Percentiles rank a stretch among this genome's conserved stretches.
Evolutionary conservation across 2,888 invertebrate species (phyloP).

Genomic region (Phragmatobia fuliginosa): DNA sequence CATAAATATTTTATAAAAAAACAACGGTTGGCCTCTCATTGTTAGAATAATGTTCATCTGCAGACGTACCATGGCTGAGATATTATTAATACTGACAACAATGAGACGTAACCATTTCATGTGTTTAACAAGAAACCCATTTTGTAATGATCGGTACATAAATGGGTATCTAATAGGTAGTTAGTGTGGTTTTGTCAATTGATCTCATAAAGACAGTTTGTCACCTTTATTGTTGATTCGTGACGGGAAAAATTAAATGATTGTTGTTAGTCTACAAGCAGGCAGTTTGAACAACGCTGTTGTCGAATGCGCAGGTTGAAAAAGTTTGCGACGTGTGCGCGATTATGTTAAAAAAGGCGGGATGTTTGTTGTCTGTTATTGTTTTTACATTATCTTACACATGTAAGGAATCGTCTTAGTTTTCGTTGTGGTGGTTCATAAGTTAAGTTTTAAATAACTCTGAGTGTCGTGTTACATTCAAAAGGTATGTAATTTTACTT

Average conservation of each 20-base stretch:
- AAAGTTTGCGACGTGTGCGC: conserved; percentile 67
- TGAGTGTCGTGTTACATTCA: not conserved
- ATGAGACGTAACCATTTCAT: not conserved
- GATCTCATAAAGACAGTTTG: conserved; percentile 25
- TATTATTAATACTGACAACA: not conserved
- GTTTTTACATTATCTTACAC: not conserved
- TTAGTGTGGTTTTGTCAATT: conserved; percentile 6
- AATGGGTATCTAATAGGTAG: not conserved
- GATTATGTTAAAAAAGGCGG: conserved; percentile 55
- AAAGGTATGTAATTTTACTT: conserved; percentile 3
- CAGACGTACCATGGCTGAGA: not conserved
- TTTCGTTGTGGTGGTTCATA: not conserved
- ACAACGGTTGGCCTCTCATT: not conserved
- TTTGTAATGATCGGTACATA: not conserved
- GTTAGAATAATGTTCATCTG: not conserved
- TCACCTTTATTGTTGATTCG: conserved; percentile 55
- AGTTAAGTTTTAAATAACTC: not conserved
- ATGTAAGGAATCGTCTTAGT: not conserved
- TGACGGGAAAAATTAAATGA: conserved; percentile 62
- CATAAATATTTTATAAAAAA: not conserved
- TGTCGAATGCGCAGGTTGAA: conserved; percentile 73
- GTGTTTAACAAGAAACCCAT: conserved; percentile 4
- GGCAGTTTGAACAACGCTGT: conserved; percentile 71
- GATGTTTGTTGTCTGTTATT: conserved; percentile 32
- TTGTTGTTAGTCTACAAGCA: conserved; percentile 54